Evolutionary conservation across 1,140 invertebrate species (phyloP), one percentile per base, ranked within the genome.

Genomic region (Cotesia typhae): DNA sequence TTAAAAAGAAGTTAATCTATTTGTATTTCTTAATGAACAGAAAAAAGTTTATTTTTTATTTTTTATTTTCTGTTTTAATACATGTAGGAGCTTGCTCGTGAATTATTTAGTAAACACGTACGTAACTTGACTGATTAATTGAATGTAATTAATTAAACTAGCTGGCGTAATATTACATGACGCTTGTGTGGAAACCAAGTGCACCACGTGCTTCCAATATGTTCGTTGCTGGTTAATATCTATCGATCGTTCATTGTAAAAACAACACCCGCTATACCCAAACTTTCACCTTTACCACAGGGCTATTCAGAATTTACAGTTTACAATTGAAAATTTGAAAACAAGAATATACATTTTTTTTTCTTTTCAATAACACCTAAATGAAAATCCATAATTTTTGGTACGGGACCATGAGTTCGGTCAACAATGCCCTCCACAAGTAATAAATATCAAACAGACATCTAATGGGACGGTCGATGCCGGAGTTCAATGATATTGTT

Each of bases 381-480:
- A 51, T 67, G 35, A 63, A 37, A 63, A 63, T 63, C 35, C 36
- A 10, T 37, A 66, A 20, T 41, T 60, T 12, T 12, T 35, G 59
- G 20, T n/a, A 51, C 38, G 5, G 14, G 4, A 66, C 14, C 20
- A 47, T 20, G 14, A 47, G 20, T 47, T 38, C 14, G 10, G 37
- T 60, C 53, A 69, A 69, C 67, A 60, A 69, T 69, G 37, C n/a
- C 51, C 41, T 20, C 41, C n/a, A 4, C 28, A 10, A 52, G 76
- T 81, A 81, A 81, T 81, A 82, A 81, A 82, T 81, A 80, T 74
- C 14, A 37, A 28, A 71, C 73, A 78, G 78, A 80, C 77, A 74
- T 67, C 75, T 80, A 79, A 76, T 78, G 79, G 79, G 74, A 74
- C 68, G 66, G 74, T 70, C 77, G 72, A 76, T 80, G 12, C 38